A percentile compares a stretch with the other conserved stretches of the same genome.
Conservation (phyloP, 2,113 vertebrate genomes). For the Oryzias javanicus region DNA sequence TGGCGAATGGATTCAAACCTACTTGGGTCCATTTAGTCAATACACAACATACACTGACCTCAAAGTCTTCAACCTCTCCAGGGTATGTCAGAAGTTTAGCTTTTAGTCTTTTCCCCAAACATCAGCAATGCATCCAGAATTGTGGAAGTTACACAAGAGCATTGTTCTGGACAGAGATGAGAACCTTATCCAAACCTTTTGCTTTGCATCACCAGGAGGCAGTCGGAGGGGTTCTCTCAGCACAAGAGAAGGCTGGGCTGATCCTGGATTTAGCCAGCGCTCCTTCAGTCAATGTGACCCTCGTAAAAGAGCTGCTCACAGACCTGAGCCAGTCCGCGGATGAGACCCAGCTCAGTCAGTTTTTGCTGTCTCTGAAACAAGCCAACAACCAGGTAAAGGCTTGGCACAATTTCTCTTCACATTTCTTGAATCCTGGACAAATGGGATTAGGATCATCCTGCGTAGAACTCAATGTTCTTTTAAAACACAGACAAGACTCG, state of each 20-base stretch:
- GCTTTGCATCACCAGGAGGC: neutral
- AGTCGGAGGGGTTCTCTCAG: slow-evolving; percentile 5
- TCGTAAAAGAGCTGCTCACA: slow-evolving; percentile 30
- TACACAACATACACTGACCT: slow-evolving; percentile 16
- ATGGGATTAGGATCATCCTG: neutral
- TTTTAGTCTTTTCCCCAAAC: neutral
- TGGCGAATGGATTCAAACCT: slow-evolving; percentile 21
- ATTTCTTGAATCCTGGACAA: neutral
- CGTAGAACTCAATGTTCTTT: too few relatives aligned
- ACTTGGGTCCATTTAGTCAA: slow-evolving; percentile 29
- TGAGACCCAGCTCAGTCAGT: slow-evolving; percentile 10
- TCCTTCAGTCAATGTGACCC: slow-evolving; percentile 17
- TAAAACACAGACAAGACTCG: neutral
- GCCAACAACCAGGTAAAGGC: slow-evolving; percentile 23
- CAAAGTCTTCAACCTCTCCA: slow-evolving; percentile 18
- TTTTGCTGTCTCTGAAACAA: slow-evolving; percentile 23
- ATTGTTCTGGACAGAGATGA: neutral
- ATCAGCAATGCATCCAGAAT: neutral
- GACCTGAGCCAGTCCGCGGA: slow-evolving; percentile 14
- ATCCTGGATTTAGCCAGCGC: slow-evolving; percentile 24
- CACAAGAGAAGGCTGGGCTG: neutral
- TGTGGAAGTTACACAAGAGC: neutral
- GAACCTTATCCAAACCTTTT: neutral
- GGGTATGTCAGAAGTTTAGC: slow-evolving; percentile 7
- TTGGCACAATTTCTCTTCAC: neutral